A percentile compares a stretch with the other conserved stretches of the same genome.
phyloP scores from a whole-genome alignment of 2,113 vertebrate species.

The Myxocyprinus asiaticus region DNA sequence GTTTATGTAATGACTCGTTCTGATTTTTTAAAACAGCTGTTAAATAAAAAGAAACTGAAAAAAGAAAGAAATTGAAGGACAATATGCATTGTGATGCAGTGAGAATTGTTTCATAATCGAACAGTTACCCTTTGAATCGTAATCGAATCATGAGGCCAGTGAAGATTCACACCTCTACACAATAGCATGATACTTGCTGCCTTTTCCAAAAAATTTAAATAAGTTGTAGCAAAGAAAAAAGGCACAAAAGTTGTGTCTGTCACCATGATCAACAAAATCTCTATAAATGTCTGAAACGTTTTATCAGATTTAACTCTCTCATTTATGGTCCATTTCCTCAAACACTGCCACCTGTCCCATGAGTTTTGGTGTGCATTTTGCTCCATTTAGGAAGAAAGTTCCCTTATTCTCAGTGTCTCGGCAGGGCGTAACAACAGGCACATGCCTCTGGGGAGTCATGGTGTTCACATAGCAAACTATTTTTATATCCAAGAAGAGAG shows the following conservation, averaged over 20 bases:
- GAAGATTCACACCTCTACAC: too few species aligned
- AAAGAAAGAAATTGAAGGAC: too few species aligned
- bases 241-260: not conserved
- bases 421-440: constrained; percentile 37
- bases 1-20: too few species aligned
- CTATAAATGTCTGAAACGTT: not conserved
- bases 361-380: not conserved
- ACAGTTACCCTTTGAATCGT: too few species aligned
- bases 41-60: too few species aligned
- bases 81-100: too few species aligned
- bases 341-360: not conserved
- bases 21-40: too few species aligned
- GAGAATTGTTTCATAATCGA: too few species aligned
- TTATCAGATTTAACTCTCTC: not conserved
- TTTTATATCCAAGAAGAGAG: constrained; percentile 66
- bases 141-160: too few species aligned
- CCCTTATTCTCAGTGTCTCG: constrained; percentile 34
- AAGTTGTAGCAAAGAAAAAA: not conserved
- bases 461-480: constrained; percentile 73
- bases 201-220: not conserved
- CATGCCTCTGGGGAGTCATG: constrained; percentile 63
- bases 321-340: not conserved
- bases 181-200: too few species aligned
- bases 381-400: constrained; percentile 6
- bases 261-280: not conserved